Percentiles rank a stretch among this genome's conserved stretches.
phyloP scores from a whole-genome alignment of 2,888 invertebrate species.

The Dascillus cervinus region DNA sequence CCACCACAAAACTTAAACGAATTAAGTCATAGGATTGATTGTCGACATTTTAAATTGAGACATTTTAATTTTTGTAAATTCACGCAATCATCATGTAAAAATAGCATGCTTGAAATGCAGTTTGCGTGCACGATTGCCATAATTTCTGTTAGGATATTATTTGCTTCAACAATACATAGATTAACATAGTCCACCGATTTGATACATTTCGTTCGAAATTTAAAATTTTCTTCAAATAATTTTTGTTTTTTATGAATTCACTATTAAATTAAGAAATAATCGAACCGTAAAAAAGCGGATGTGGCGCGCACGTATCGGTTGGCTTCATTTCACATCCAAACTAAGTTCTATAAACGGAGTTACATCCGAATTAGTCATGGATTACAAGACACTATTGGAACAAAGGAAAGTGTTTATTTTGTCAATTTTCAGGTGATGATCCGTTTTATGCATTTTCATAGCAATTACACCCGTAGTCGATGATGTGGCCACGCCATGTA shows the following conservation, averaged over 20 bases:
- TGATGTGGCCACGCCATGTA: too few species aligned
- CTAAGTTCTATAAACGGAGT: slow-evolving; percentile 7
- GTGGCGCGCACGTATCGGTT: slow-evolving; percentile 13
- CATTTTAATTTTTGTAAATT: slow-evolving; percentile 4
- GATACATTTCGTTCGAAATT: slow-evolving; percentile 2
- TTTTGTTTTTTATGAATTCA: background rate
- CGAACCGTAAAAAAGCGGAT: slow-evolving; percentile 16
- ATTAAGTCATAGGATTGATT: too few species aligned
- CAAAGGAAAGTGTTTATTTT: background rate
- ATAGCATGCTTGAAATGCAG: too few species aligned
- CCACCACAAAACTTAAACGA: too few species aligned
- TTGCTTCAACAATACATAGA: too few species aligned
- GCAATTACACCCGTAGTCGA: too few species aligned
- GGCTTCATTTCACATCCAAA: slow-evolving; percentile 15
- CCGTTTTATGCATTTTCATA: too few species aligned
- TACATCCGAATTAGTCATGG: slow-evolving; percentile 9
- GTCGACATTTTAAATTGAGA: too few species aligned
- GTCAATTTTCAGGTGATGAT: background rate
- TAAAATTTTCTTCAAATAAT: slow-evolving; percentile 3
- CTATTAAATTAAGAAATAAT: slow-evolving; percentile 6
- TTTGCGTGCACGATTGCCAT: too few species aligned
- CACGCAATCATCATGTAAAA: slow-evolving; percentile 1
- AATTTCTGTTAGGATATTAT: too few species aligned
- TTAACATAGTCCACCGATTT: too few species aligned
- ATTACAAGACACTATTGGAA: background rate